Evolutionary conservation across 2,113 vertebrate genomes (phyloP), one percentile per base, ranked within the genome.

Genomic region (Leucosticte australis): DNA sequence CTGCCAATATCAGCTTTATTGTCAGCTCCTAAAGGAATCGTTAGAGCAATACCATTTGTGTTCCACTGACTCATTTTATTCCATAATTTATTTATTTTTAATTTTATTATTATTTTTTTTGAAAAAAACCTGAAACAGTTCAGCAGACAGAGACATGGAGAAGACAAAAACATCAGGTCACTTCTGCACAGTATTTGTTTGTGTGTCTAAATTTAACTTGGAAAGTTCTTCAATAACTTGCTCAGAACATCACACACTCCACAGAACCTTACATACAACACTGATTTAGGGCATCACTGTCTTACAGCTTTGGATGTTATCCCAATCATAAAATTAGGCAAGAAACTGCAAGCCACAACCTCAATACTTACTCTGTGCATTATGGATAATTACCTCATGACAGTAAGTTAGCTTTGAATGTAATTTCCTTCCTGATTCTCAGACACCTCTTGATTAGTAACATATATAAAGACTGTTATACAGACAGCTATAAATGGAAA

Each of bases 381-480:
- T 75, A 82, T 35, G 30, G 76, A 74, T 78, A 77, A 95, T 74
- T 87, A 70, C 30, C 68, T 70, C 42, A 37, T 70, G 53, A 65
- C 56, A 62, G 73, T 46, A 91, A 83, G 50, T 90, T 62, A 74
- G 46, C 46, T 87, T 74, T 69, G 37, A 74, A 65, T 59, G 26
- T 26, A 55, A 94, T 94, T 94, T 95, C 68, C 42, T 79, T 79
- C 77, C 47, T 89, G 74, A 87, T 89, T 47, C 60, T 87, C 69
- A 92, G 78, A 85, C 62, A 91, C 33, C 68, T 94, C 91, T 86
- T 88, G 92, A 95, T 94, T 92, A 94, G 81, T 78, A 92, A 67
- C 30, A 65, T 46, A 60, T 68, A 85, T 67, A 88, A 89, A 62
- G 19, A 83, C 53, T 50, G 8, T 83, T 88, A 60, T 18, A 80